Conservation (phyloP, 2,797 vertebrate genomes). For the Pseudochaenichthys georgianus region DNA sequence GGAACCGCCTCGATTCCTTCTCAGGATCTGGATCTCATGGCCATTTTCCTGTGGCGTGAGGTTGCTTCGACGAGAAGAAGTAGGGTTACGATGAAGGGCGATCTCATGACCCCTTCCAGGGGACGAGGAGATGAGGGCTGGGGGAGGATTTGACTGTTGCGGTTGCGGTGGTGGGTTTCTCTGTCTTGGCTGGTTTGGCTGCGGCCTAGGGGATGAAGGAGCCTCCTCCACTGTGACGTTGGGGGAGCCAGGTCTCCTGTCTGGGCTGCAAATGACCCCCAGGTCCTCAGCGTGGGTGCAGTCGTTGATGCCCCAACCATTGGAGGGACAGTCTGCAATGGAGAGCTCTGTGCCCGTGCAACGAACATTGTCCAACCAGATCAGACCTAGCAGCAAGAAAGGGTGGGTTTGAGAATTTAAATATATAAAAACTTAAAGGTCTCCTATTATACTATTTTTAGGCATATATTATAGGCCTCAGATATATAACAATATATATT, state of each 20-base stretch:
- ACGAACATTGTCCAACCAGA: constrained; percentile 96
- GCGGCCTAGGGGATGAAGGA: constrained; percentile 43
- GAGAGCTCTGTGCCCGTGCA: constrained; percentile 90
- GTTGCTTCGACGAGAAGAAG: constrained; percentile 52
- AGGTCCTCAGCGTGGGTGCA: constrained; percentile 94
- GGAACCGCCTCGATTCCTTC: constrained; percentile 56
- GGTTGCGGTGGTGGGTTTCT: constrained; percentile 37
- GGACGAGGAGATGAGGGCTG: constrained; percentile 16
- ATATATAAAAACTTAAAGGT: background rate
- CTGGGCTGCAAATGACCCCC: constrained; percentile 89
- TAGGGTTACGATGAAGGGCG: constrained; percentile 75
- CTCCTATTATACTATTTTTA: too few species aligned
- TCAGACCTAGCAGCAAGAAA: constrained; percentile 83
- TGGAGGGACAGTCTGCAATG: constrained; percentile 89
- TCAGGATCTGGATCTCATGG: constrained; percentile 78
- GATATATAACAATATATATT: too few species aligned
- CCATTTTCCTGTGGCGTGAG: constrained; percentile 74
- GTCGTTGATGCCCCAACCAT: constrained; percentile 95
- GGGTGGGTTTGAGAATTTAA: background rate
- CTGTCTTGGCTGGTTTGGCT: constrained; percentile 52
- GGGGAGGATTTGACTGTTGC: constrained; percentile 18
- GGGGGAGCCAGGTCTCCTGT: constrained; percentile 58
- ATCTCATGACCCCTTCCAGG: constrained; percentile 83
- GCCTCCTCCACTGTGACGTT: constrained; percentile 41
- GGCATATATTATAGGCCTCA: too few species aligned